Conservation (phyloP, 2,797 vertebrate species). For the Alfaro cultratus region DNA sequence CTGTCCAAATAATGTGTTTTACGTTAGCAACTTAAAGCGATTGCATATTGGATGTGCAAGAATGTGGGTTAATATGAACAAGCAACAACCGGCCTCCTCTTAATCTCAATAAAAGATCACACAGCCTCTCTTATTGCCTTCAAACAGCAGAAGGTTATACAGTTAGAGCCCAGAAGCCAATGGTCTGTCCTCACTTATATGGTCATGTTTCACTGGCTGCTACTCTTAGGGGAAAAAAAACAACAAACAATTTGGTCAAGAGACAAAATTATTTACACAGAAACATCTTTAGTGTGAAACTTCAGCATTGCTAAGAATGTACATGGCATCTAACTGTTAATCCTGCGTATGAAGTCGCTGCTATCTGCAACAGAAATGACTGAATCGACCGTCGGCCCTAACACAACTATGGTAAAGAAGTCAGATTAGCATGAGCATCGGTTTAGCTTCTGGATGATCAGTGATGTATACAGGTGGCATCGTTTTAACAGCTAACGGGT, state of each 20-base stretch:
- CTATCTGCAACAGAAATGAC: conserved; percentile 69
- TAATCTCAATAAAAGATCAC: neutral
- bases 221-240: conserved; percentile 44
- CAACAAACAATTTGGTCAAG: conserved; percentile 69
- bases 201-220: conserved; percentile 51
- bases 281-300: conserved; percentile 84
- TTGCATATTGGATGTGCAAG: conserved; percentile 66
- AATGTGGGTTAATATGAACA: conserved; percentile 55
- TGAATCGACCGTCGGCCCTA: conserved; percentile 49
- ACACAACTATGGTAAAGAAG: conserved; percentile 47
- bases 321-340: conserved; percentile 76
- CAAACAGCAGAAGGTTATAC: conserved; percentile 33
- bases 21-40: conserved; percentile 50
- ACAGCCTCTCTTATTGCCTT: conserved; percentile 18
- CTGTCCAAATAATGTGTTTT: conserved; percentile 25
- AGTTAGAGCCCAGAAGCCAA: conserved; percentile 41
- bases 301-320: conserved; percentile 85
- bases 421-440: conserved; percentile 51
- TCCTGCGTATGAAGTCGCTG: conserved; percentile 78
- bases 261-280: conserved; percentile 83
- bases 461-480: conserved; percentile 54
- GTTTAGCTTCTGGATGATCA: conserved; percentile 59
- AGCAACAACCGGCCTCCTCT: conserved; percentile 36
- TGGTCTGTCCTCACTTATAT: conserved; percentile 30
- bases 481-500: conserved; percentile 62